Evolutionary conservation across 2,113 vertebrate species (phyloP).

Genomic region (Bambusicola thoracicus): DNA sequence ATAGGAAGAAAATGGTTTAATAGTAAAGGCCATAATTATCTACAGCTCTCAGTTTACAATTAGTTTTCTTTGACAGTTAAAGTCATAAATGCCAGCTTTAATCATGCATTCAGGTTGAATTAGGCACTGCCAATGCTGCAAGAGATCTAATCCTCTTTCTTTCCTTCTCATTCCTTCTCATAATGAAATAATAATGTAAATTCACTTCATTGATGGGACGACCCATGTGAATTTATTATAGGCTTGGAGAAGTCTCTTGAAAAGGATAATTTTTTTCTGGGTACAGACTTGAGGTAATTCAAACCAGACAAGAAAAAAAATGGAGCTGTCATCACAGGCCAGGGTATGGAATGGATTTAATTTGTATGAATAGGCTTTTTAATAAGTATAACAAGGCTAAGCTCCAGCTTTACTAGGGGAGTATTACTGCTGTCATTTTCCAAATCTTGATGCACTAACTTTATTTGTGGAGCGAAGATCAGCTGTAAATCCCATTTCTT

Average conservation of each 20-base stretch:
- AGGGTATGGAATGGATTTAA: slow-evolving; percentile 79
- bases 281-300: slow-evolving; percentile 79
- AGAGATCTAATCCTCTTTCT: slow-evolving; percentile 81
- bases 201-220: slow-evolving; percentile 78
- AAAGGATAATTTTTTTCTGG: slow-evolving; percentile 82
- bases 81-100: slow-evolving; percentile 83
- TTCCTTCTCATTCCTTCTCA: slow-evolving; percentile 76
- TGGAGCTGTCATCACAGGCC: slow-evolving; percentile 78
- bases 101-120: slow-evolving; percentile 81
- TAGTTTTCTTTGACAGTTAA: slow-evolving; percentile 82
- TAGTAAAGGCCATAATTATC: slow-evolving; percentile 78
- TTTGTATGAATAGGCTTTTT: slow-evolving; percentile 84
- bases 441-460: slow-evolving; percentile 73
- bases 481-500: slow-evolving; percentile 58
- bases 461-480: slow-evolving; percentile 66
- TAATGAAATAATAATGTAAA: slow-evolving; percentile 87
- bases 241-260: slow-evolving; percentile 79
- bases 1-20: slow-evolving; percentile 73
- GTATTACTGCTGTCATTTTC: slow-evolving; percentile 76
- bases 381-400: slow-evolving; percentile 79
- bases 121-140: slow-evolving; percentile 72
- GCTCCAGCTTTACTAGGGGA: slow-evolving; percentile 69
- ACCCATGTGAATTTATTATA: slow-evolving; percentile 82
- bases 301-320: slow-evolving; percentile 80
- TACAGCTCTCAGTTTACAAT: slow-evolving; percentile 80